Conservation (phyloP, 2,113 vertebrate species). For the Ammodytes dubius region DNA sequence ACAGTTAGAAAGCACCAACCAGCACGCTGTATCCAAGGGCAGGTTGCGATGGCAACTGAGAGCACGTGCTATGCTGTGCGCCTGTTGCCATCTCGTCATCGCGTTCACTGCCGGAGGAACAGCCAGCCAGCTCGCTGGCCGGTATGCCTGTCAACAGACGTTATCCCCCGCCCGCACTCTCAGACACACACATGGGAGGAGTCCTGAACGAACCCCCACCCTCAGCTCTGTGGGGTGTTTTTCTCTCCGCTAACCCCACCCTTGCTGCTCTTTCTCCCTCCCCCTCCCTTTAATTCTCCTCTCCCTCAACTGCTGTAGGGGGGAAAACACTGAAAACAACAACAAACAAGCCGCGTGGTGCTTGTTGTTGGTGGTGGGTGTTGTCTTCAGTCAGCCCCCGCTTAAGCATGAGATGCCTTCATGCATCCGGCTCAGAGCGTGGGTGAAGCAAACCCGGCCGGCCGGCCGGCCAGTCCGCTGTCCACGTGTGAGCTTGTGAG, state of each 20-base stretch:
- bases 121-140: slow-evolving; percentile 74
- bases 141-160: slow-evolving; percentile 69
- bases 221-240: slow-evolving; percentile 78
- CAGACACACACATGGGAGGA: slow-evolving; percentile 50
- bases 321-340: slow-evolving; percentile 67
- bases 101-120: slow-evolving; percentile 63
- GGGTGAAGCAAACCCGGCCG: slow-evolving; percentile 20
- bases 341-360: slow-evolving; percentile 76
- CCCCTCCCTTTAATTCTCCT: slow-evolving; percentile 35
- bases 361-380: slow-evolving; percentile 61
- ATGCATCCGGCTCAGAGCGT: not conserved
- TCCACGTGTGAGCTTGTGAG: slow-evolving; percentile 31
- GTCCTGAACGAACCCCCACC: slow-evolving; percentile 53
- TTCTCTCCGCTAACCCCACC: slow-evolving; percentile 74
- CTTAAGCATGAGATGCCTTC: slow-evolving; percentile 8
- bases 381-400: slow-evolving; percentile 25
- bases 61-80: slow-evolving; percentile 77
- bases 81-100: slow-evolving; percentile 85
- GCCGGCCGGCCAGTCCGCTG: not conserved
- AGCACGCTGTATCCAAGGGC: slow-evolving; percentile 85
- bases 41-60: slow-evolving; percentile 84
- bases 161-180: slow-evolving; percentile 37
- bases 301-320: slow-evolving; percentile 44
- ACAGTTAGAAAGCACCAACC: slow-evolving; percentile 83
- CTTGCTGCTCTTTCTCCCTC: slow-evolving; percentile 37